Conservation (phyloP, 2,888 invertebrate genomes). For the Auanema sp. region DNA sequence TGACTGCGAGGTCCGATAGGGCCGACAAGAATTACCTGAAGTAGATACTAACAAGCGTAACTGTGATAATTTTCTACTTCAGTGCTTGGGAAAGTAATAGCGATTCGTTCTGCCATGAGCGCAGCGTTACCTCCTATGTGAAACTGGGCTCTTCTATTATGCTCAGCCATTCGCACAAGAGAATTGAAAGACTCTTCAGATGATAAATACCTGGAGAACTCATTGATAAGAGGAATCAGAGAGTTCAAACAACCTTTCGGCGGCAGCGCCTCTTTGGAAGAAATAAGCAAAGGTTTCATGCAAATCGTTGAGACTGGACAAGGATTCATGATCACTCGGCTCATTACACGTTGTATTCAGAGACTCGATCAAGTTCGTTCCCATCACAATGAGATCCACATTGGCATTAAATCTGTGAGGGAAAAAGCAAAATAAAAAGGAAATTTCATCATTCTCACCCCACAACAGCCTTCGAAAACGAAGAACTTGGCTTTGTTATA, state of each 20-base stretch:
- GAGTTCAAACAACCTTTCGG: constrained; percentile 62
- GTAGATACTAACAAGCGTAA: constrained; percentile 14
- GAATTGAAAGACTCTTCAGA: constrained; percentile 52
- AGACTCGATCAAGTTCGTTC: constrained; percentile 63
- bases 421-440: constrained; percentile 2
- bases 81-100: constrained; percentile 65
- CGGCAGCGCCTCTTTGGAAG: constrained; percentile 66
- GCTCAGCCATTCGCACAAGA: constrained; percentile 45
- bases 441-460: constrained; percentile 40
- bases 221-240: not conserved
- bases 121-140: constrained; percentile 68
- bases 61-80: constrained; percentile 51
- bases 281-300: constrained; percentile 66
- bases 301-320: constrained; percentile 61
- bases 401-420: constrained; percentile 65
- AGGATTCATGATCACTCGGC: constrained; percentile 34
- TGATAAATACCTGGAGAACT: constrained; percentile 42
- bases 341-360: constrained; percentile 62
- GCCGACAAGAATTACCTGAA: constrained; percentile 67
- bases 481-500: constrained; percentile 54
- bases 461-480: constrained; percentile 59
- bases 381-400: constrained; percentile 67
- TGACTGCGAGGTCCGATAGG: constrained; percentile 67
- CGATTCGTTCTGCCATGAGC: constrained; percentile 65
- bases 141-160: constrained; percentile 57